phyloP scores from a whole-genome alignment of 2,113 vertebrate genomes.

The Pteruthius melanotis region DNA sequence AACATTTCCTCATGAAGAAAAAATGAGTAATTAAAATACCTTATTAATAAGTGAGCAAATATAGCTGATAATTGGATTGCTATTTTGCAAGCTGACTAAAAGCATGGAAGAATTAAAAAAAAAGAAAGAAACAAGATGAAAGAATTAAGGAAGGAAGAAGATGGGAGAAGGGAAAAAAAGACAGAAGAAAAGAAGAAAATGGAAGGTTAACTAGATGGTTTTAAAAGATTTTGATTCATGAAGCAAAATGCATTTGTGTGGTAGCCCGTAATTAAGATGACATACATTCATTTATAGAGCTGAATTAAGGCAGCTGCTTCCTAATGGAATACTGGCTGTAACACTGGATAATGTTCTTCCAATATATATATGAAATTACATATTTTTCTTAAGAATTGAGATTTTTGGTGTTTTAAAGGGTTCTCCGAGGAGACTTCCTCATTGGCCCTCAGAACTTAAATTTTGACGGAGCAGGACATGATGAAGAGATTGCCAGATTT shows the following conservation, averaged over 20 bases:
- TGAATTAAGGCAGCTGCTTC: not conserved
- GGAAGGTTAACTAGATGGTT: not conserved
- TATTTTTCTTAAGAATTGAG: not conserved
- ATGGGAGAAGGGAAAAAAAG: not conserved
- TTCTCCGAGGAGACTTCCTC: not conserved
- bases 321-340: not conserved
- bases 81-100: not conserved
- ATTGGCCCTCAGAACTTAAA: not conserved
- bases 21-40: not conserved
- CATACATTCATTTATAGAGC: not conserved
- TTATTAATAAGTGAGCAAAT: not conserved
- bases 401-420: not conserved
- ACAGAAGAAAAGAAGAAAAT: not conserved
- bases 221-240: not conserved
- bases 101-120: not conserved
- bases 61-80: not conserved
- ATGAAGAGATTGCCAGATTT: not conserved
- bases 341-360: not conserved
- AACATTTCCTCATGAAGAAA: not conserved
- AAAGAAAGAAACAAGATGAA: not conserved
- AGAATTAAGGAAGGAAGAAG: not conserved
- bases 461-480: not conserved
- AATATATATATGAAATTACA: fast-evolving
- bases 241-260: not conserved
- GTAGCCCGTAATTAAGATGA: not conserved